Evolutionary conservation across 2,888 invertebrate genomes (phyloP).

Genomic region (Apotomis capreana): DNA sequence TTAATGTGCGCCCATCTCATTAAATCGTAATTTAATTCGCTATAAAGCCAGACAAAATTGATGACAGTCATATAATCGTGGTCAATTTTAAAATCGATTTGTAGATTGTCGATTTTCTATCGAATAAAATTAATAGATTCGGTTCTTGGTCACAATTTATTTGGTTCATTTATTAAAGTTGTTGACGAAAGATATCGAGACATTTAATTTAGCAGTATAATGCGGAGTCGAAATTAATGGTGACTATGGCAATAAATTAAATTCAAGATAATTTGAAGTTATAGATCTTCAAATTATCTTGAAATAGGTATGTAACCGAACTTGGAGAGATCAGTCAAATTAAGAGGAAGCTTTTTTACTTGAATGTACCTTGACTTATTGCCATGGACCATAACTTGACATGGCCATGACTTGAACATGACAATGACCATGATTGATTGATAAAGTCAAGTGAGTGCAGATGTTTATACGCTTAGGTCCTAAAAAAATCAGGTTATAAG

Average conservation of each 20-base stretch:
- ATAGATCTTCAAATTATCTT: too few species aligned
- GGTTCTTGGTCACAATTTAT: slow-evolving; percentile 13
- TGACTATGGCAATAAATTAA: background rate
- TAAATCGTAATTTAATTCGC: slow-evolving; percentile 34
- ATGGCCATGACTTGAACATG: too few species aligned
- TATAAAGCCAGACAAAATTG: slow-evolving; percentile 21
- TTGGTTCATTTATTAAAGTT: slow-evolving; percentile 11
- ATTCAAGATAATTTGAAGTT: too few species aligned
- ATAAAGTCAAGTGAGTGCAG: too few species aligned
- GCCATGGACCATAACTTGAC: too few species aligned
- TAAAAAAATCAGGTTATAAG: too few species aligned
- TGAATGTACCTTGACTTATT: too few species aligned
- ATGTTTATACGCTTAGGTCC: too few species aligned
- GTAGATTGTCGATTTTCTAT: slow-evolving; percentile 32
- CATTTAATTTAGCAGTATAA: background rate
- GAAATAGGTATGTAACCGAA: too few species aligned
- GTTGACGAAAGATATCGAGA: background rate
- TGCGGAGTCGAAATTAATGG: background rate
- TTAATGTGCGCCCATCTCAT: slow-evolving; percentile 30
- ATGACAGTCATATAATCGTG: slow-evolving; percentile 34
- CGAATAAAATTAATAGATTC: slow-evolving; percentile 24
- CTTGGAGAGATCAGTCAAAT: too few species aligned
- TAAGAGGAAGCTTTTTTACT: too few species aligned
- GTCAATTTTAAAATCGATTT: slow-evolving; percentile 34
- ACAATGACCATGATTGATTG: too few species aligned